phyloP scores from a whole-genome alignment of 2,888 invertebrate species.

The Parelbella ahira region DNA sequence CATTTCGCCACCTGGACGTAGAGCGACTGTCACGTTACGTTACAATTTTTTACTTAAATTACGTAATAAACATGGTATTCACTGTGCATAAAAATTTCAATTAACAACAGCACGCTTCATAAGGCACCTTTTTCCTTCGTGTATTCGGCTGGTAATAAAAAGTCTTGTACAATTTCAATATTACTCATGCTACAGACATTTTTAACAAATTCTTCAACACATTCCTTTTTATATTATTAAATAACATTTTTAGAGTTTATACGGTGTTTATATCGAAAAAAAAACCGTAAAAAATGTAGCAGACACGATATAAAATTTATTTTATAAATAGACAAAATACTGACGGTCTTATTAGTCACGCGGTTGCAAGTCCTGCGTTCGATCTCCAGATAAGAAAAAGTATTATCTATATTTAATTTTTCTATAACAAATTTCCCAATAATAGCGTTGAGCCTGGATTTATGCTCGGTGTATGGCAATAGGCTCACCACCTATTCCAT shows the following conservation, averaged over 20 bases:
- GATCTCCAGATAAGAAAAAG: no score
- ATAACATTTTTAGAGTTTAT: constrained; percentile 4
- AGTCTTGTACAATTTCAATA: constrained; percentile 1
- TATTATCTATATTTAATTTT: no score
- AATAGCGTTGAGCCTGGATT: no score
- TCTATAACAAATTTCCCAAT: no score
- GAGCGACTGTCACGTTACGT: no score
- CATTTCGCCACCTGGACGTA: no score
- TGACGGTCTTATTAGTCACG: no score
- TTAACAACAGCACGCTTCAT: not conserved
- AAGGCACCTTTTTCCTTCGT: not conserved
- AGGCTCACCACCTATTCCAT: no score
- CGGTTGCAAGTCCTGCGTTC: no score
- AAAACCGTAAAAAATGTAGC: not conserved
- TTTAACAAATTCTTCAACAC: constrained; percentile 10
- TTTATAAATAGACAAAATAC: no score
- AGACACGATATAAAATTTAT: not conserved
- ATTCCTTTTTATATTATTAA: constrained; percentile 10
- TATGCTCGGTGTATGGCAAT: no score
- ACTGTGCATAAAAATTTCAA: constrained; percentile 6
- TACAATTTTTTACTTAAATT: no score
- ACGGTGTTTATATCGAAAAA: constrained; percentile 5
- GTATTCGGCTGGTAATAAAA: constrained; percentile 3
- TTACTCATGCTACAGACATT: not conserved
- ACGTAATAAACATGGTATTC: not conserved